Conservation (phyloP, 2,797 vertebrate genomes). For the Sebastes vulpes region DNA sequence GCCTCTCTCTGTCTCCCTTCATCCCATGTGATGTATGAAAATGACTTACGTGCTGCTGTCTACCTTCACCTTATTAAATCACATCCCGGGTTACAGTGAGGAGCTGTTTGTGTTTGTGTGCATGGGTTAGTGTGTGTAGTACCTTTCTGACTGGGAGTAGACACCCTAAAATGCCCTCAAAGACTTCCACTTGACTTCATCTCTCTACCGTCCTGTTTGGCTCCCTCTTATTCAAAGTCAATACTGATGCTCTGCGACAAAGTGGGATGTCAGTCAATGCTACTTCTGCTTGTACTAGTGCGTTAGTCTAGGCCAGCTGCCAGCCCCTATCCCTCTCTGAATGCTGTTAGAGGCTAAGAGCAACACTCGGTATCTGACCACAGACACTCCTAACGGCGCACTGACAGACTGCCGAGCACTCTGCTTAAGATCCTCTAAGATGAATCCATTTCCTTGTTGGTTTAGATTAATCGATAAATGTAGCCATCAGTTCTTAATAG, state of each 20-base stretch:
- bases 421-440: not conserved
- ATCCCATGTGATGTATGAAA: slow-evolving; percentile 76
- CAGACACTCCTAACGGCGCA: not conserved
- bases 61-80: slow-evolving; percentile 69
- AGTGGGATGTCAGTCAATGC: not conserved
- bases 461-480: slow-evolving; percentile 6
- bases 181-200: not conserved
- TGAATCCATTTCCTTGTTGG: slow-evolving; percentile 17
- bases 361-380: not conserved
- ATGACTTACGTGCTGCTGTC: slow-evolving; percentile 71
- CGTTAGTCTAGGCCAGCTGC: not conserved
- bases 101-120: slow-evolving; percentile 17
- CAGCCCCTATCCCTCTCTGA: not conserved
- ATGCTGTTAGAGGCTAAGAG: slow-evolving; percentile 8
- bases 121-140: not conserved
- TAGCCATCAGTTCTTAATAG: slow-evolving; percentile 7
- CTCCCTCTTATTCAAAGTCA: not conserved
- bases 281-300: slow-evolving; percentile 6
- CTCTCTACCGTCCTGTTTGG: not conserved
- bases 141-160: not conserved
- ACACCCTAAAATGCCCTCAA: not conserved
- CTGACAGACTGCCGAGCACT: not conserved
- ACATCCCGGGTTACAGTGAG: slow-evolving; percentile 43
- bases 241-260: not conserved
- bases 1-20: slow-evolving; percentile 54